Conservation (phyloP, 2,797 vertebrate species). For the Erethizon dorsatum region DNA sequence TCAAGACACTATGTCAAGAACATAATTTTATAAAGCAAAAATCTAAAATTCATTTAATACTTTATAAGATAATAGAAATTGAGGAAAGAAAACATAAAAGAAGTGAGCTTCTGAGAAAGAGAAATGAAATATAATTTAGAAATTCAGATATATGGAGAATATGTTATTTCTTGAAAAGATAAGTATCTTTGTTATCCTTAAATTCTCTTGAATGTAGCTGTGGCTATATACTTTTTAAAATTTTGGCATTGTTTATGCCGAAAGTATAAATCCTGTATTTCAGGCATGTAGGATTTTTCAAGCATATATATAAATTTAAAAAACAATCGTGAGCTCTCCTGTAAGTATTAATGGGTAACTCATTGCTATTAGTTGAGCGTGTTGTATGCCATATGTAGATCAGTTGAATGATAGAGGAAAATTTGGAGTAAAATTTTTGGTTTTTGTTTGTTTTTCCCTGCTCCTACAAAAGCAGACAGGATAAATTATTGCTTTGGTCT, state of each 20-base stretch:
- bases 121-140: conserved; percentile 51
- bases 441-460: not conserved
- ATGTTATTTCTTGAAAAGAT: conserved; percentile 44
- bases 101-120: not conserved
- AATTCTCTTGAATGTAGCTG: conserved; percentile 52
- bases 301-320: not conserved
- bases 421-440: conserved; percentile 3
- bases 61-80: conserved; percentile 50
- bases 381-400: not conserved
- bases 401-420: not conserved
- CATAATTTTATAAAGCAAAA: conserved; percentile 68
- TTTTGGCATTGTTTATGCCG: not conserved
- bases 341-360: not conserved
- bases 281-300: not conserved
- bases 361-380: conserved; percentile 10
- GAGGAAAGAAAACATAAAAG: conserved; percentile 48
- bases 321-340: not conserved
- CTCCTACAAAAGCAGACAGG: conserved; percentile 12
- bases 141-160: not conserved
- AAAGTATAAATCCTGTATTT: conserved; percentile 7
- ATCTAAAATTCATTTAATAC: conserved; percentile 26
- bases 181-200: not conserved
- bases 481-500: conserved; percentile 35
- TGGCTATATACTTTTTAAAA: not conserved
- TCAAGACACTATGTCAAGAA: not conserved